Base-by-base conservation (phyloP, 2,113 vertebrate genomes). In the Copsychus sechellarum region DNA sequence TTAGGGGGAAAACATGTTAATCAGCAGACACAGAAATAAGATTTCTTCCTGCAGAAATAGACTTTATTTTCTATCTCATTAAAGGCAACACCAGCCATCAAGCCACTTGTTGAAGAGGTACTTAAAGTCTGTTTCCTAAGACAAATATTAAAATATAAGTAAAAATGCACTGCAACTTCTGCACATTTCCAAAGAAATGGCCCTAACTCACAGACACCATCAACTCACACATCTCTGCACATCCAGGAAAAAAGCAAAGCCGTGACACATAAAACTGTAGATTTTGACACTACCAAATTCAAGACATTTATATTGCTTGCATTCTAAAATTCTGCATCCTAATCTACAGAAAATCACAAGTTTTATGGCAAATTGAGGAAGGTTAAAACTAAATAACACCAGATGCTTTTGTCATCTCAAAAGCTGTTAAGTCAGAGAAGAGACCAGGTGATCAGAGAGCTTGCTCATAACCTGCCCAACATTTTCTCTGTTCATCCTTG, bases 161-260 rank as follows among this genome's bases (percentile, higher is more conserved):
- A 42, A 80, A 95, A 85, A 66, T 24, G 43, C 47, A 26, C 29
- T 61, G 16, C 50, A 77, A 16, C 14, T 61, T 42, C 34, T 47
- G 24, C 48, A 53, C 23, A 6, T 76, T 78, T 69, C 45, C 69
- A 43, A 53, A 81, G 48, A 71, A 67, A 5, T 1, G 7, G 20
- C 25, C 25, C 8, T 34, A 50, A 40, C 31, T 79, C 53, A 31
- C 23, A 33, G 18, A 76, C 22, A 38, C 22, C 48, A 81, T 15
- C n/a, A 81, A 43, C 15, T 48, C 28, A 5, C 13, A 31, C 6
- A 33, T 21, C 17, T 57, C 15, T 17, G 5, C 0, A 0, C 9
- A 33, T 23, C 3, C 25, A 65, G 21, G 14, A 65, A 45, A 48
- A 85, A 81, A 80, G 12, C 57, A 70, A 69, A 74, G 5, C 11